A percentile compares a stretch with the other conserved stretches of the same genome.
Evolutionary conservation across 2,797 vertebrate species (phyloP).

Genomic region (Petrocephalus sullivani): DNA sequence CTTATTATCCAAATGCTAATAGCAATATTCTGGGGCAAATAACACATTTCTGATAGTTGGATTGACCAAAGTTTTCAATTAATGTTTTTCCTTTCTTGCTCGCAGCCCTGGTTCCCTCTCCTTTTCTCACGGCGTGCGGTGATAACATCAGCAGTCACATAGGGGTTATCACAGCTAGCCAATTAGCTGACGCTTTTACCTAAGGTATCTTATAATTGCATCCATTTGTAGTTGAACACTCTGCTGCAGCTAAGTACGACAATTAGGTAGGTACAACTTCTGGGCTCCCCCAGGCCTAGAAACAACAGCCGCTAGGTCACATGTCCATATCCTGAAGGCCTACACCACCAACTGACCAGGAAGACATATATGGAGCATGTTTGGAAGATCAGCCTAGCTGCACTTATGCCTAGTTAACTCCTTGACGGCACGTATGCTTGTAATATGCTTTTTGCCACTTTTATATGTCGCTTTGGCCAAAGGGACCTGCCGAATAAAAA

Average conservation of each 20-base stretch:
- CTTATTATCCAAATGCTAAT: not conserved
- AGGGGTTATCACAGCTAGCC: not conserved
- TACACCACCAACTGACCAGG: not conserved
- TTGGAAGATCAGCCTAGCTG: not conserved
- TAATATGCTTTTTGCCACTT: not conserved
- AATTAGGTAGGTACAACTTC: not conserved
- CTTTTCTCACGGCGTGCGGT: not conserved
- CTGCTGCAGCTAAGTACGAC: not conserved
- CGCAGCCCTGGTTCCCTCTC: not conserved
- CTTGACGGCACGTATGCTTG: not conserved
- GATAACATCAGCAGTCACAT: not conserved
- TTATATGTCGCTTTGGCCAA: not conserved
- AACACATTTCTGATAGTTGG: not conserved
- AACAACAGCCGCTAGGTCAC: too few species aligned
- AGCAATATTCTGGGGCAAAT: not conserved
- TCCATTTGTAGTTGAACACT: not conserved
- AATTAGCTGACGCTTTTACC: not conserved
- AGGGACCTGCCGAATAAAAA: not conserved
- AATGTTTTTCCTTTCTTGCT: not conserved
- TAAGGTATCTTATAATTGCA: constrained; percentile 2
- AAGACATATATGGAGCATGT: not conserved
- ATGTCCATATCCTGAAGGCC: too few species aligned
- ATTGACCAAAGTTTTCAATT: not conserved
- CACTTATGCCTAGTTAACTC: not conserved
- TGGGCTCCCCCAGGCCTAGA: not conserved